phyloP scores from a whole-genome alignment of 2,113 vertebrate genomes.

The Barnardius zonarius region DNA sequence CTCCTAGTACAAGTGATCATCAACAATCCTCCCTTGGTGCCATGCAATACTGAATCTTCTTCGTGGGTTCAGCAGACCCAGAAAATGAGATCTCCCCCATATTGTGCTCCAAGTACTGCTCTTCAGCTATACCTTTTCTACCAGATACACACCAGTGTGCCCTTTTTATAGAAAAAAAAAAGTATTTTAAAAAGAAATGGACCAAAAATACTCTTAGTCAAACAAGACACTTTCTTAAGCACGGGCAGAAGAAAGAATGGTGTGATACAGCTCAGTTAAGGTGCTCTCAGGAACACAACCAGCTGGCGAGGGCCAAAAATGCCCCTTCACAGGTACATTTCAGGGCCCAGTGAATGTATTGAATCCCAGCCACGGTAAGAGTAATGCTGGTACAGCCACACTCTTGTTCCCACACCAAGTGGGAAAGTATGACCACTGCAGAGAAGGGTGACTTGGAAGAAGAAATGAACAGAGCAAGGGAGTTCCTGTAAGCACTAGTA shows the following conservation, averaged over 20 bases:
- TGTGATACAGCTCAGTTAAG: not conserved
- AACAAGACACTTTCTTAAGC: not conserved
- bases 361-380: accelerated
- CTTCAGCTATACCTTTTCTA: not conserved
- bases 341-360: accelerated
- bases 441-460: accelerated
- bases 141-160: not conserved
- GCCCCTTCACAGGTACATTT: not conserved
- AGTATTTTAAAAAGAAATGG: not conserved
- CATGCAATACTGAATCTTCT: not conserved
- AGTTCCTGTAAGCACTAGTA: not conserved
- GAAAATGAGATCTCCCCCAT: not conserved
- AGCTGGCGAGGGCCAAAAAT: not conserved
- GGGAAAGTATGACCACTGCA: not conserved
- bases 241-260: not conserved
- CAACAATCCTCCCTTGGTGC: not conserved
- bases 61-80: not conserved
- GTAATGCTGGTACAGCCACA: not conserved
- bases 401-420: not conserved
- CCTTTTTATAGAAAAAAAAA: not conserved
- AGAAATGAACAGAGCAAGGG: not conserved
- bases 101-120: not conserved
- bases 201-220: not conserved
- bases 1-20: not conserved
- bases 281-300: not conserved